Evolutionary conservation across 2,113 vertebrate genomes (phyloP).

Genomic region (Cyanistes caeruleus): DNA sequence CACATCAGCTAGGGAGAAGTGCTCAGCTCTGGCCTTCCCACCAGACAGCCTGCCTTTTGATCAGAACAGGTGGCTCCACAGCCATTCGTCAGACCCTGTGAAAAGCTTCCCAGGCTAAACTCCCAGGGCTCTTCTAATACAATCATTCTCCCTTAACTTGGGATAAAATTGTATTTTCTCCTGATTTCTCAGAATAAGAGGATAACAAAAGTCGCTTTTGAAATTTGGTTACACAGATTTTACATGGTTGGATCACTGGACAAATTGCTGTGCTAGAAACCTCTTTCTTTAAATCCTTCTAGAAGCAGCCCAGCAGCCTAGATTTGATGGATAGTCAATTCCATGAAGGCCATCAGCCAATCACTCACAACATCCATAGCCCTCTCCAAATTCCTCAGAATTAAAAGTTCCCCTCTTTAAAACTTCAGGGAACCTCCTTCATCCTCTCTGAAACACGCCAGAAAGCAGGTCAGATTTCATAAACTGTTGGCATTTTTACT

Average conservation of each 20-base stretch:
- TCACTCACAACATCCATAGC: neutral
- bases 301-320: neutral
- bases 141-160: neutral
- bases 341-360: neutral
- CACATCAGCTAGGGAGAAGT: neutral
- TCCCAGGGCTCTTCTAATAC: neutral
- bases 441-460: neutral
- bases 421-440: neutral
- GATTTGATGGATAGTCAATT: neutral
- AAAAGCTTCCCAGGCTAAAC: neutral
- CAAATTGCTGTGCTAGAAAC: neutral
- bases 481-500: neutral
- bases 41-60: neutral
- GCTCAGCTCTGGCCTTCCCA: neutral
- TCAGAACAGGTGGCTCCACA: neutral
- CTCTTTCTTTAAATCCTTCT: neutral
- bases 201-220: neutral
- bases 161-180: neutral
- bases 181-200: neutral
- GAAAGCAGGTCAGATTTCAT: neutral
- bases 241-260: neutral
- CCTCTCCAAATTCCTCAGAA: neutral
- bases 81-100: neutral
- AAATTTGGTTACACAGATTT: neutral
- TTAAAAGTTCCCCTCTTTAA: neutral